Evolutionary conservation across 30 jellyfish, hydroid and myxozoan species (phyloP).

Genomic region (Aurelia sp.): DNA sequence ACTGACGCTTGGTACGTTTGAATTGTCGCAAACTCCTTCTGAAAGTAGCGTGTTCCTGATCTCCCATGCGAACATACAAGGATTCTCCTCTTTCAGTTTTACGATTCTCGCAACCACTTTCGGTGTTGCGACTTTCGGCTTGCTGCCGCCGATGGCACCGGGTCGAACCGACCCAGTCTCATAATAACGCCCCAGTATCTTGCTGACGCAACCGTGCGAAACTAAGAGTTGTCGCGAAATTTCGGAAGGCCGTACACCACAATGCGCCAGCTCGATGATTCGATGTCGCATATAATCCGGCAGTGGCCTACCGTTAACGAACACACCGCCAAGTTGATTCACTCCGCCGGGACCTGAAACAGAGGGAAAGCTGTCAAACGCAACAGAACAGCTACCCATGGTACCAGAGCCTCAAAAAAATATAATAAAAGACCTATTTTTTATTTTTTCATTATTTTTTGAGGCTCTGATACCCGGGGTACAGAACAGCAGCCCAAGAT

Average conservation of each 20-base stretch:
- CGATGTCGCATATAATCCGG: conserved; percentile 99
- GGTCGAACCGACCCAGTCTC: conserved; percentile 99
- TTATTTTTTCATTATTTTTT: too few species aligned
- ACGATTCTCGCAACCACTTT: conserved; percentile 96
- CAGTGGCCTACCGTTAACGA: conserved; percentile 98
- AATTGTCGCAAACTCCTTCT: conserved; percentile 96
- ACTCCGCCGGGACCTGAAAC: conserved; percentile 98
- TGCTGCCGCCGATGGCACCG: conserved; percentile 99
- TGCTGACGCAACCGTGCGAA: conserved; percentile 99
- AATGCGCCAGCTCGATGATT: conserved; percentile 98
- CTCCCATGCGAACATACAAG: conserved; percentile 99
- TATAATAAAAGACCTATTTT: too few species aligned
- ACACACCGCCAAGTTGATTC: conserved; percentile 97
- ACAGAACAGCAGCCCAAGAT: too few species aligned
- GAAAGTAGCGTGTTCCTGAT: conserved; percentile 87
- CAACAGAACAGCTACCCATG: too few species aligned
- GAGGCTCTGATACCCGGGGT: too few species aligned
- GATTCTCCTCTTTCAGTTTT: conserved; percentile 96
- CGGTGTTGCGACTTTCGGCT: conserved; percentile 99
- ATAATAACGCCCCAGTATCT: conserved; percentile 96
- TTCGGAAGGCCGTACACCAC: conserved; percentile 99
- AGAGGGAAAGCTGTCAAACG: neutral
- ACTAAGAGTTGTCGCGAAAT: conserved; percentile 94
- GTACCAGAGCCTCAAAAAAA: too few species aligned
- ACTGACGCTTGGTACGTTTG: conserved; percentile 96